Conservation (phyloP, 1,140 invertebrate species). For the Saccostrea cuccullata region DNA sequence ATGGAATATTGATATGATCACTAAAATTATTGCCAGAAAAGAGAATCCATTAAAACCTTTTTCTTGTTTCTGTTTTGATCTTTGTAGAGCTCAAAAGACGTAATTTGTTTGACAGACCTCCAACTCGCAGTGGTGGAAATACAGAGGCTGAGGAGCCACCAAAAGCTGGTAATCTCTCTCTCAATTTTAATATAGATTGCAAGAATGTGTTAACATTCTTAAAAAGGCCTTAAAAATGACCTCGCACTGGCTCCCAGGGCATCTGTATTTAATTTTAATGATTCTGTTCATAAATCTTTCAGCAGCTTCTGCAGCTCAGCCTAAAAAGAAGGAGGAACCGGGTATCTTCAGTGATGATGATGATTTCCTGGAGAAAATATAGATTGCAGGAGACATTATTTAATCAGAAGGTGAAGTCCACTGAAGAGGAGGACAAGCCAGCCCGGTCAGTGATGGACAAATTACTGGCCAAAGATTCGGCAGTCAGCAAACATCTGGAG, state of each 20-base stretch:
- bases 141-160: slow-evolving; percentile 53
- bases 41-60: neutral
- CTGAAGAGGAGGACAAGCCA: slow-evolving; percentile 56
- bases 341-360: slow-evolving; percentile 68
- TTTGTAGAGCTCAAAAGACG: slow-evolving; percentile 63
- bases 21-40: neutral
- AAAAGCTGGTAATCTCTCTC: slow-evolving; percentile 34
- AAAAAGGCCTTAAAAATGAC: too few species aligned
- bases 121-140: slow-evolving; percentile 70
- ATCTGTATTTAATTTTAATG: too few species aligned
- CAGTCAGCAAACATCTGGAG: slow-evolving; percentile 63
- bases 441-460: slow-evolving; percentile 66
- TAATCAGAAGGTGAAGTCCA: slow-evolving; percentile 18
- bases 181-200: too few species aligned
- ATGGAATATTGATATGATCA: neutral
- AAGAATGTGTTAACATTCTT: too few species aligned
- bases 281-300: neutral
- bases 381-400: slow-evolving; percentile 58
- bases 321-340: slow-evolving; percentile 61
- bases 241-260: too few species aligned
- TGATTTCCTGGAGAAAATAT: slow-evolving; percentile 62
- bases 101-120: slow-evolving; percentile 71
- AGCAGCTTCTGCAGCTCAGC: slow-evolving; percentile 10
- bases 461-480: slow-evolving; percentile 61
- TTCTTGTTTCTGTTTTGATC: slow-evolving; percentile 18